Conservation (phyloP, 1,140 invertebrate genomes). For the Sycophaga agraensis region DNA sequence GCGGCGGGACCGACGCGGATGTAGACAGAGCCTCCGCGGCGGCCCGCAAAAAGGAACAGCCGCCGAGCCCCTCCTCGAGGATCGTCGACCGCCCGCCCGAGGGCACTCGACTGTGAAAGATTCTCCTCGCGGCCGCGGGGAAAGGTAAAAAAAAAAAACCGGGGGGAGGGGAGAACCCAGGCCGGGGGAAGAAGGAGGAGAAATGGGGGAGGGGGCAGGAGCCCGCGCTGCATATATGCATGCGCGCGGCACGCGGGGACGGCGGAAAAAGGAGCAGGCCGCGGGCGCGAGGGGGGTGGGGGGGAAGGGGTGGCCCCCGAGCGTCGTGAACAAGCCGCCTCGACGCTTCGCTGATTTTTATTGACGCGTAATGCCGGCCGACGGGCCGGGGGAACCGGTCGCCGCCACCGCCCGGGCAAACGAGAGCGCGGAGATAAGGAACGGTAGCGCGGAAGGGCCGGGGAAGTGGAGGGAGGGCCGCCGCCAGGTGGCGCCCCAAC, state of each 20-base stretch:
- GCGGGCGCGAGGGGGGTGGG: constrained; percentile 1
- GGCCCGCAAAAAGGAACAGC: not conserved
- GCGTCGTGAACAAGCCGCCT: constrained; percentile 29
- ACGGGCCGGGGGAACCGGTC: constrained; percentile 24
- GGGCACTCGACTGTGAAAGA: constrained; percentile 37
- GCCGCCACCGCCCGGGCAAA: no score
- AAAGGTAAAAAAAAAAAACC: constrained; percentile 29
- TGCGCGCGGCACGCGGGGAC: not conserved
- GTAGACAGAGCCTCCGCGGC: not conserved
- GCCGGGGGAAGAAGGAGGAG: constrained; percentile 4
- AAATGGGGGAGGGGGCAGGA: constrained; percentile 18
- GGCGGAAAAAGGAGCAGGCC: constrained; percentile 7
- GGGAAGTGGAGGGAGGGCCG: not conserved
- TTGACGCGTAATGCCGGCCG: constrained; percentile 40
- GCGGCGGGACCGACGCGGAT: not conserved
- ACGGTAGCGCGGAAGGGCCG: constrained; percentile 13
- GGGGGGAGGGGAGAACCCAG: constrained; percentile 5
- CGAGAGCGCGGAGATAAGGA: constrained; percentile 28
- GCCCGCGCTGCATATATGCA: no score
- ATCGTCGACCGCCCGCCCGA: not conserved
- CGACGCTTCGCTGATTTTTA: constrained; percentile 43
- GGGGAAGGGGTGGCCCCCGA: constrained; percentile 28
- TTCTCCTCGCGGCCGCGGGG: no score
- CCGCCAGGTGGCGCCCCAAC: not conserved
- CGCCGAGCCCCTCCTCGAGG: not conserved